Base-by-base conservation (phyloP, 2,888 invertebrate genomes). In the Neocrepidodera transversa region DNA sequence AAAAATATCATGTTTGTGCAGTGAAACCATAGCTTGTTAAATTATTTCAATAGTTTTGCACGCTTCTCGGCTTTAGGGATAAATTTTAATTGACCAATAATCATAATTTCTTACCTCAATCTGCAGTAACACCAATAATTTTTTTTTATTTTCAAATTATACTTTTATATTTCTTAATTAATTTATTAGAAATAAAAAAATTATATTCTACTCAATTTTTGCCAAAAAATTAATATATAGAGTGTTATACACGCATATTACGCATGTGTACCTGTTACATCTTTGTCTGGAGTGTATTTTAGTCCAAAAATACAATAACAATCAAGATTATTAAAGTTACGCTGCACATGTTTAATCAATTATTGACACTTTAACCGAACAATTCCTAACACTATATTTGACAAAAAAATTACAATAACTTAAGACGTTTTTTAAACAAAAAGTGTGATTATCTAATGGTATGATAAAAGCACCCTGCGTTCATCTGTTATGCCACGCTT, bases 401-500 rank as follows among this genome's bases (percentile, higher is more conserved):
- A 26, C 26, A 6, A 38, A 50, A 38, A 36, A 36, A 42, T 1
- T 11, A 40, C 26, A 52, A 28, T 52, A 32, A 11, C 30, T 8
- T 18, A 20, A 30, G 28, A 42, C 42, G 18, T 4, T 36, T 54
- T 54, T 54, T 54, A 10, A 11, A 14, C 23, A 38, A 47, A 54
- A 47, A 36, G 45, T n/a, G n/a, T 54, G 45, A 54, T 45, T 54
- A 54, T 36, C 36, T 54, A 54, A 54, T 54, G 54, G 28, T 23
- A 36, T 35, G 13, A 47, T 47, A 54, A 54, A 45, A 36, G 45
- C 36, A 53, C 51, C 51, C 10, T 16, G 16, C 20, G 52, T 45
- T 66, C 69, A 66, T 66, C 67, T 66, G 67, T 67, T 64, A 45
- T 42, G 64, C 56, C 66, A 67, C 67, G 64, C 67, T 61, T 62